Base-by-base conservation (phyloP, 92 coral and sea anemone species). In the Heteractis magnifica region DNA sequence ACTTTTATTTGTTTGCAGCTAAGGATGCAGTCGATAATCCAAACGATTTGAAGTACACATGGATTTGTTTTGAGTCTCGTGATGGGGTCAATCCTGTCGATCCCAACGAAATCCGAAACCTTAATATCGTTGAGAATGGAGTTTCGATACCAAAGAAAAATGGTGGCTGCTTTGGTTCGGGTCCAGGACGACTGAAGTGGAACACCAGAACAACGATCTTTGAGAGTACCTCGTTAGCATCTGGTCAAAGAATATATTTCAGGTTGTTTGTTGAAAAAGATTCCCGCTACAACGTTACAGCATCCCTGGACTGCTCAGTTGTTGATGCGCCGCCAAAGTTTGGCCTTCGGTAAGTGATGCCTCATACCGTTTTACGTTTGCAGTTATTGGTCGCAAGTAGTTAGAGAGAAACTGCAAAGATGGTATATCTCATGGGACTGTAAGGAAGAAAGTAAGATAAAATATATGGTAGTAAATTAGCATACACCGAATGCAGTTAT, bases 141-240 rank as follows among this genome's bases (percentile, higher is more conserved):
- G 52, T 26, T 26, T 1, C 26, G 26, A 26, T 41, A 0, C 8
- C 75, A 12, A 59, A 5, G 83, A 75, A 4, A 20, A 3, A 8
- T 8, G 83, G 75, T 34, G 83, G 83, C 41, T 79, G 83, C 58
- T 79, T 79, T 49, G 44, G 44, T 60, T 60, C 74, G 13, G 83
- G 83, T 0, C 55, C 50, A 14, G 83, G 83, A 10, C 21, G 83
- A 13, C 83, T 79, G 3, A 64, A 64, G 16, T 4, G 75, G 10
- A 79, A 60, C n/a, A 34, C 83, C 10, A 60, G 74, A 72, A 44
- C 83, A 11, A 56, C 70, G 1, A 6, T 10, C 12, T 79, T 79
- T 21, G 19, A 79, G 44, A 79, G 74, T 16, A 65, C 49, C 9
- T 41, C 56, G 0, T 41, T 79, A 56, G 41, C 83, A 41, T 55